Conservation (phyloP, 2,797 vertebrate species). For the Darevskia nairensis region DNA sequence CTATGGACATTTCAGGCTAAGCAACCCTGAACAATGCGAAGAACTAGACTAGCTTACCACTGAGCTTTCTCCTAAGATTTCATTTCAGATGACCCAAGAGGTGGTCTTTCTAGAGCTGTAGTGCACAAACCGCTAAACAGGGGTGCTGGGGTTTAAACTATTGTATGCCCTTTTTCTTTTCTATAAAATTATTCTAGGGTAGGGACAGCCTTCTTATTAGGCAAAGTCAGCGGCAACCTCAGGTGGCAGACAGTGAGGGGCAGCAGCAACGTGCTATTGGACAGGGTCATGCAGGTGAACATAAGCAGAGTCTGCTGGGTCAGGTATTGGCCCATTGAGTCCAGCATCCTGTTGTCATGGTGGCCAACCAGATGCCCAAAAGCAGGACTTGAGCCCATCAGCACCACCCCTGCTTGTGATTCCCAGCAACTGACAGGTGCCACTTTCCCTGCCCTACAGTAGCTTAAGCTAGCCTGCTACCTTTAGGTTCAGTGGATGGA, state of each 20-base stretch:
- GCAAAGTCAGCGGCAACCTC: background rate
- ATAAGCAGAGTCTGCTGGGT: too few species aligned
- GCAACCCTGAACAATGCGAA: background rate
- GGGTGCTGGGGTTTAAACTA: background rate
- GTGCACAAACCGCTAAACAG: background rate
- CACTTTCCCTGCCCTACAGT: background rate
- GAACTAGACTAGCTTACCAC: background rate
- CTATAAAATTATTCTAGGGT: background rate
- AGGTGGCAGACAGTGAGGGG: too few species aligned
- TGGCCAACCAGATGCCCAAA: too few species aligned
- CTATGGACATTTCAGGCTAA: slow-evolving; percentile 5
- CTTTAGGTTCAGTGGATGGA: background rate
- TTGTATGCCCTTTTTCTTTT: background rate
- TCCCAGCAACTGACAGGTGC: too few species aligned
- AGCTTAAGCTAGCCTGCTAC: background rate
- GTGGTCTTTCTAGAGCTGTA: background rate
- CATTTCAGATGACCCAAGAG: background rate
- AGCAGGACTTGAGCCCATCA: too few species aligned
- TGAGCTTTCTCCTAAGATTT: background rate
- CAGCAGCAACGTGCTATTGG: too few species aligned
- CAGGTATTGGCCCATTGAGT: too few species aligned
- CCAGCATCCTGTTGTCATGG: too few species aligned
- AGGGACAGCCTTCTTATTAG: background rate
- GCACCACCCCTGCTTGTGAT: too few species aligned
- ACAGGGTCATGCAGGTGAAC: too few species aligned